Conservation (phyloP, 2,888 invertebrate genomes). For the Smittia sp. region DNA sequence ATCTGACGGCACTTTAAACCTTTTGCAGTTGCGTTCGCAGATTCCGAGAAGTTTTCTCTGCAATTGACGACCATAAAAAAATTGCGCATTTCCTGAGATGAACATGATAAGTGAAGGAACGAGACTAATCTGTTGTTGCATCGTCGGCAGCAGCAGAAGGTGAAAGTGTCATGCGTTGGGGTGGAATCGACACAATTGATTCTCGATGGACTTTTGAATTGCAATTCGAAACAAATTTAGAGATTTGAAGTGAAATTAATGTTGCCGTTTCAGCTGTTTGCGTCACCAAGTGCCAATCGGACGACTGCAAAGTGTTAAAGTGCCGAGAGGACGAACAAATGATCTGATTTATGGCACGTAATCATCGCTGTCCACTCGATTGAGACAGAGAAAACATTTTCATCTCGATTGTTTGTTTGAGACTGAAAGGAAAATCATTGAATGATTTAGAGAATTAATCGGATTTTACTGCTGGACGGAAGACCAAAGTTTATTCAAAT, state of each 20-base stretch:
- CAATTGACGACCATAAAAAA: neutral
- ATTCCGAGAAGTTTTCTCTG: neutral
- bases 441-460: too few species aligned
- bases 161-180: neutral
- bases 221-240: neutral
- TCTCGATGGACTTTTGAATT: neutral
- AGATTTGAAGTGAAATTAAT: neutral
- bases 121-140: neutral
- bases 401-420: too few species aligned
- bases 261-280: neutral
- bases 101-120: neutral
- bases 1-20: constrained; percentile 19
- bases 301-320: neutral
- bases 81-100: neutral
- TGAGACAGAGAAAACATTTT: neutral
- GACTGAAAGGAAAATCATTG: too few species aligned
- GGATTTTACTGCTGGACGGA: too few species aligned
- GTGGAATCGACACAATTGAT: neutral
- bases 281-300: neutral
- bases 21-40: neutral
- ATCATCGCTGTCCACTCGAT: neutral
- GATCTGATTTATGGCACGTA: neutral
- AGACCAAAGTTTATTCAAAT: too few species aligned
- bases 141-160: neutral
- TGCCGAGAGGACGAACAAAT: neutral